Conservation (phyloP, 2,797 vertebrate genomes). For the Halcyon badia region DNA sequence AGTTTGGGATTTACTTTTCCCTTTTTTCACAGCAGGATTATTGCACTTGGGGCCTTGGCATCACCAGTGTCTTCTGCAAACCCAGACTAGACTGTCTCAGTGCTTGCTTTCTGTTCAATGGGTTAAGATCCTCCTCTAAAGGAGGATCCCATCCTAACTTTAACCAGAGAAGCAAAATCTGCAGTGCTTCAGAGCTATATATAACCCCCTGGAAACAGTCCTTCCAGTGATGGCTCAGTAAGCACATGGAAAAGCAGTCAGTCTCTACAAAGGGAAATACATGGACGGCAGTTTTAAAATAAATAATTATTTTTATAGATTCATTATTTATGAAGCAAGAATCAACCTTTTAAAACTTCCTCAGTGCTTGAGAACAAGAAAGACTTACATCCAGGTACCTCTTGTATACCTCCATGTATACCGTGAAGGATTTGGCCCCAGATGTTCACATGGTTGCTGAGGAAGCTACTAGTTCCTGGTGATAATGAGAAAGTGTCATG, state of each 20-base stretch:
- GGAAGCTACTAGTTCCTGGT: background rate
- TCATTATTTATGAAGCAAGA: background rate
- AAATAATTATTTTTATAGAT: background rate
- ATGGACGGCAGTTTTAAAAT: background rate
- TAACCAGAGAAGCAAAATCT: background rate
- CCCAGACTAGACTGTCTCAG: background rate
- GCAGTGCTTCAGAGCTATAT: constrained; percentile 16
- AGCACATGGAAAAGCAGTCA: background rate
- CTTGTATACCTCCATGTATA: background rate
- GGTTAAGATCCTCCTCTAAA: background rate
- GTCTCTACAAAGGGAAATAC: background rate
- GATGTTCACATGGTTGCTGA: background rate
- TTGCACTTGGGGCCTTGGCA: background rate
- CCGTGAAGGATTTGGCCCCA: background rate
- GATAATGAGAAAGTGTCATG: background rate
- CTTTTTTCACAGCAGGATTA: background rate
- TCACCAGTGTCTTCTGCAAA: background rate
- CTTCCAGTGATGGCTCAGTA: background rate
- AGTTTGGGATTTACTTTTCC: background rate
- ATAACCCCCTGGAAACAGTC: background rate
- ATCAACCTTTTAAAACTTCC: background rate
- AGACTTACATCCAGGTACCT: background rate
- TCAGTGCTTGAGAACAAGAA: background rate
- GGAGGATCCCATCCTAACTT: background rate
- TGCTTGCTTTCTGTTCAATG: background rate